These are phyloP conservation scores for Tonatia bakeri DNA, from an alignment of 2,113 vertebrate genomes.

Conservation along the genomic window DNA sequence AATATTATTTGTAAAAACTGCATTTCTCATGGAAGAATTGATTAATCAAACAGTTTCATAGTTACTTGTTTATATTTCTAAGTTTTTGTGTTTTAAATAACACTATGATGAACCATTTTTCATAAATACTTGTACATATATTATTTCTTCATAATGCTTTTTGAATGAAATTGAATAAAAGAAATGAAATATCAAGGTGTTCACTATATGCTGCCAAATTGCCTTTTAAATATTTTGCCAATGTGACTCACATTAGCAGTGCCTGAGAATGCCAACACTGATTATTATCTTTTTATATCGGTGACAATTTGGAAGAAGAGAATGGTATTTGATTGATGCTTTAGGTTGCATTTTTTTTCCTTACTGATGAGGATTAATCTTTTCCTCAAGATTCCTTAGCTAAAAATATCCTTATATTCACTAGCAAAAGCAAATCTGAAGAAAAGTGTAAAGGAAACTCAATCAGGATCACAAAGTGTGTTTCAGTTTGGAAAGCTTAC, in stretches of 20 bases:
- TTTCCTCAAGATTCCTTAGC: background rate
- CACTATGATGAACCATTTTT: background rate
- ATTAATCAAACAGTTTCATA: background rate
- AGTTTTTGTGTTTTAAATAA: background rate
- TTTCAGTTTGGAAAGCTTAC: conserved; percentile 2
- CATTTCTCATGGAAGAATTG: background rate
- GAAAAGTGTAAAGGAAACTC: background rate
- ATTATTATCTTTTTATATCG: conserved; percentile 35
- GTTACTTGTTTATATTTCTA: background rate
- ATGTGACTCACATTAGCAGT: conserved; percentile 15
- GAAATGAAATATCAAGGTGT: conserved; percentile 13
- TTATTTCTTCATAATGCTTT: background rate
- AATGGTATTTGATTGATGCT: conserved; percentile 22
- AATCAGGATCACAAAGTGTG: background rate
- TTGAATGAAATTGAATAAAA: conserved; percentile 12
- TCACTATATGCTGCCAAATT: conserved; percentile 10
- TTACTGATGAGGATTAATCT: background rate
- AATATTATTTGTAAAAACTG: background rate
- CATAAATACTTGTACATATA: background rate
- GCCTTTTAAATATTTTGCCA: conserved; percentile 44
- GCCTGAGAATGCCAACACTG: background rate
- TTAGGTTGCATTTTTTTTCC: conserved; percentile 17
- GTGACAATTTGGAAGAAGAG: background rate
- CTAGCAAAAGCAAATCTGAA: background rate
- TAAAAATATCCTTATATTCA: background rate